Base-by-base conservation (phyloP, 2,888 invertebrate species). In the Lysandra coridon region DNA sequence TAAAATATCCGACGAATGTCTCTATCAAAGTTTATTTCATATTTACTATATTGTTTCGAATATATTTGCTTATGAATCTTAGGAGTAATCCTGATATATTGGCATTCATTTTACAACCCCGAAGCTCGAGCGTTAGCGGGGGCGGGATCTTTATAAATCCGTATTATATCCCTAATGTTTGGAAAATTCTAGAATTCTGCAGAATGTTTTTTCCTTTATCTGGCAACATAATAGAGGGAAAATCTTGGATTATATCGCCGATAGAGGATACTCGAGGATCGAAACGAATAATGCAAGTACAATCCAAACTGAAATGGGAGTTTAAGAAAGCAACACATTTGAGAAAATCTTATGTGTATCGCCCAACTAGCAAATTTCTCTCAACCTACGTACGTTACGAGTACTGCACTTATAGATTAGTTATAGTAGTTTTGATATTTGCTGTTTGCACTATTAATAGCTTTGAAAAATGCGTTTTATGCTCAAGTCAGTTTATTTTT, bases 151-250 rank as follows among this genome's bases (percentile, higher is more conserved):
- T 69, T 69, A 69, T 69, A 57, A 76, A 76, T 76, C 76, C 53
- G 57, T 57, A 74, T 44, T 57, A 76, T 57, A 76, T 76, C 76
- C 57, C 53, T 76, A 76, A 76, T 30, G 76, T 57, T 76, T 44
- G 53, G 76, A 76, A 57, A 49, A 49, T 76, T 76, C 76, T 76
- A 76, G 53, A 76, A 53, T 76, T 76, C 14, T 30, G 53, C 76
- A 14, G 57, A 53, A 74, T 74, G 40, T 74, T n/a, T 74, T 44
- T 74, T 74, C 44, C 74, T 74, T 74, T 74, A 40, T 44, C 44
- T 74, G 1, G 40, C 40, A 44, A 74, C 74, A 74, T 44, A 69
- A 69, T 69, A 14, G 69, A 69, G 23, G 33, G 69, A 69, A 69
- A 69, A 33, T 69, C 69, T 69, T 69, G 69, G 69, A 69, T 69